Evolutionary conservation across 2,797 vertebrate genomes (phyloP).

Genomic region (Poeciliopsis paucimaculata): DNA sequence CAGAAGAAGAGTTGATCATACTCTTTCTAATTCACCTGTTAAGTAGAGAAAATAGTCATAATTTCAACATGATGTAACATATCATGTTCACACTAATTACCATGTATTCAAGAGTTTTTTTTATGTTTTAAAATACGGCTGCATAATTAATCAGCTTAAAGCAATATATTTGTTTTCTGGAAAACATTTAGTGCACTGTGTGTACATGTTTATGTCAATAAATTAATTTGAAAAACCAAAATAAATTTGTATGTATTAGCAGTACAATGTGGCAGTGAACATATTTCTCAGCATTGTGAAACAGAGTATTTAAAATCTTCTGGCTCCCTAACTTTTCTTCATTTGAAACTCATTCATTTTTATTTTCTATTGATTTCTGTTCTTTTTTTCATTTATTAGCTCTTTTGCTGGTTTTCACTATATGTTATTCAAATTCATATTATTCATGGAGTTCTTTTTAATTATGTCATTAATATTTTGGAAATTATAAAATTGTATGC

Average conservation of each 20-base stretch:
- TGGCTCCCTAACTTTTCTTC: neutral
- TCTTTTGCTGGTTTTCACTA: constrained; percentile 12
- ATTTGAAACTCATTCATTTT: neutral
- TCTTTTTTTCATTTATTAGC: constrained; percentile 21
- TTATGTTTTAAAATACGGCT: neutral
- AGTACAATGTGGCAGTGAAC: neutral
- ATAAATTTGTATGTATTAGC: neutral
- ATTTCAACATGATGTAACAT: constrained; percentile 28
- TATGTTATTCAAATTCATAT: constrained; percentile 8
- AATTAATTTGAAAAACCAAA: neutral
- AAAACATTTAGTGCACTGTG: neutral
- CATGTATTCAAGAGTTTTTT: constrained; percentile 10
- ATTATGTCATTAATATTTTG: neutral
- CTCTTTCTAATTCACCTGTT: constrained; percentile 38
- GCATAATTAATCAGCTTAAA: neutral
- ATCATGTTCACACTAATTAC: constrained; percentile 16
- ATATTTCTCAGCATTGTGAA: neutral
- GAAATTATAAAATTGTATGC: constrained; percentile 3
- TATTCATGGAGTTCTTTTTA: constrained; percentile 17
- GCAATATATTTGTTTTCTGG: neutral
- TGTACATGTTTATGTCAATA: neutral
- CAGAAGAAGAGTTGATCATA: constrained; percentile 41
- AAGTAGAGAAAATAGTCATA: constrained; percentile 42
- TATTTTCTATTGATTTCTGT: neutral
- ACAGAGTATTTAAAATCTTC: neutral